Conservation (phyloP, 1,140 invertebrate species). For the Zaprionus inermis region DNA sequence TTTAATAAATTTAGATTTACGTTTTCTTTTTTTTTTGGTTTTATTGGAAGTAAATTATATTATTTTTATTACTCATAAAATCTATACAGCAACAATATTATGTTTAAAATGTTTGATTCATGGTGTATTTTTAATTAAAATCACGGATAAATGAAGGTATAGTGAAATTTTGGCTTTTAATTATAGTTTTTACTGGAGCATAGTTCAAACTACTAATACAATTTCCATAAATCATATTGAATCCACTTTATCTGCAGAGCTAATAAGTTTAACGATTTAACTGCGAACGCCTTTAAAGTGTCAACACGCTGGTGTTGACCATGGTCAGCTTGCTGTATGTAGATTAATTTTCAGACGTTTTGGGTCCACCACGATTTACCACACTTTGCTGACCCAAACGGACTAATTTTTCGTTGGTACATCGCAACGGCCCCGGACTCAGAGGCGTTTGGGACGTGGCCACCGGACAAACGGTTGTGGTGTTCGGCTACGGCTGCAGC, state of each 20-base stretch:
- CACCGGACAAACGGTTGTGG: conserved; percentile 18
- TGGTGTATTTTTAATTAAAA: no score
- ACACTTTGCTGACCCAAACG: conserved; percentile 27
- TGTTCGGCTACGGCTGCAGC: conserved; percentile 12
- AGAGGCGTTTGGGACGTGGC: conserved; percentile 1
- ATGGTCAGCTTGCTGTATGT: conserved; percentile 10
- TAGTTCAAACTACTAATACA: background rate
- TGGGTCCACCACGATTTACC: conserved; percentile 20
- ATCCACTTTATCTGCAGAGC: background rate
- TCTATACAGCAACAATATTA: background rate
- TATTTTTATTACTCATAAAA: background rate
- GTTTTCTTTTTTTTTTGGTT: no score
- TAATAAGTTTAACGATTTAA: conserved; percentile 1
- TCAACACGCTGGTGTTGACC: conserved; percentile 11
- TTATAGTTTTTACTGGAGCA: background rate
- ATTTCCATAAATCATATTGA: background rate
- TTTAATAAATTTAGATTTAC: no score
- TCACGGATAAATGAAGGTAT: background rate
- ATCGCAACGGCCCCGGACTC: conserved; percentile 13
- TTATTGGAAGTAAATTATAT: no score
- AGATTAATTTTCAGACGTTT: conserved; percentile 21
- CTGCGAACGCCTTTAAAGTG: conserved; percentile 20
- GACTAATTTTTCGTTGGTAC: conserved; percentile 28
- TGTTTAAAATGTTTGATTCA: no score
- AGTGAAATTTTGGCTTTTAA: background rate